Base-by-base conservation (phyloP, 2,888 invertebrate genomes). In the Sussaba pulchella region DNA sequence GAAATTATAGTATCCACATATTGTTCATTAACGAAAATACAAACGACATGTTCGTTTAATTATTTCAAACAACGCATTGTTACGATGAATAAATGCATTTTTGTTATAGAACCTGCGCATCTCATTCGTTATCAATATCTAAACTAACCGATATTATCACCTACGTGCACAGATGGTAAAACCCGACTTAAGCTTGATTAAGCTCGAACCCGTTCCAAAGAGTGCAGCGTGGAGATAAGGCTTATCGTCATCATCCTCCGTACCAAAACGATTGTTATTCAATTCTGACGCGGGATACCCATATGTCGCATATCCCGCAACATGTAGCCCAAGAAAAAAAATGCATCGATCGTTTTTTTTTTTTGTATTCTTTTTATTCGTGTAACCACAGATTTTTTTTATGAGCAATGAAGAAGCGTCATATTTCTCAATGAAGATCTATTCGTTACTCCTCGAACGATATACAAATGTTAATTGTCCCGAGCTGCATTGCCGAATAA, bases 81-180 rank as follows among this genome's bases (percentile, higher is more conserved):
- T 80, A 76, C 72, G 71, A 76, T 39, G 66, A 80, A 75, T 80
- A 80, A 76, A 80, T 63, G 54, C 80, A 80, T 80, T 80, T 78
- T 76, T 80, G 67, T 69, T 80, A 72, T 69, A 72, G 67, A 72
- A 74, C 36, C 36, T 41, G n/a, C n/a, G 41, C 19, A 10, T 41
- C n/a, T 61, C 21, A 39, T 61, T 61, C 21, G 41, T 41, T 61
- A 1, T 41, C 10, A 12, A 6, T 39, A 41, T 61, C 14, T 39
- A 41, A 39, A 8, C 2, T 41, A 19, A 39, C 2, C 36, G 39
- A 59, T 31, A 31, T 8, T 57, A n/a, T n/a, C n/a, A 17, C 14
- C 9, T 26, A 57, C 6, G 57, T 14, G 31, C 17, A 36, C 17
- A 17, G 14, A 17, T 57, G 17, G 31, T 9, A 17, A 1, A 14